Evolutionary conservation across 2,888 invertebrate species (phyloP).

Genomic region (Pammene fasciana): DNA sequence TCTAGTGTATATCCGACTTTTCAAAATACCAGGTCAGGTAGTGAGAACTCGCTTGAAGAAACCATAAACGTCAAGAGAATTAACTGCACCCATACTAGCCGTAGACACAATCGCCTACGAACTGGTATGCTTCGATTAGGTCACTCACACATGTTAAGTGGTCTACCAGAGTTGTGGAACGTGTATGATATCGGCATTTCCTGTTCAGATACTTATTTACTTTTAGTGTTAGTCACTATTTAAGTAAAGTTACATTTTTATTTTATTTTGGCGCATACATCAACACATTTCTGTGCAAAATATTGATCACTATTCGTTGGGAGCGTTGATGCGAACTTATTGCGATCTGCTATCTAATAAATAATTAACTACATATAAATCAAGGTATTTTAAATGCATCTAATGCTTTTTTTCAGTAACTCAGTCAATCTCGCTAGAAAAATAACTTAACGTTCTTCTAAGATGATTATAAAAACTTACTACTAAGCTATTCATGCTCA

Average conservation of each 20-base stretch:
- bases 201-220: neutral
- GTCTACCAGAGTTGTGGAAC: neutral
- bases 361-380: too few species aligned
- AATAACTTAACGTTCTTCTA: neutral
- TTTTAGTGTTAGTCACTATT: too few species aligned
- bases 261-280: too few species aligned
- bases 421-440: neutral
- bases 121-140: constrained; percentile 25
- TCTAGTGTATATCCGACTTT: neutral
- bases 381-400: too few species aligned
- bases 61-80: constrained; percentile 54
- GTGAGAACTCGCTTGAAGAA: constrained; percentile 49
- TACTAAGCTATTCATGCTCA: too few species aligned
- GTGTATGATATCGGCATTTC: neutral
- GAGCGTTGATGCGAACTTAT: too few species aligned
- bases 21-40: neutral
- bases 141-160: constrained; percentile 19
- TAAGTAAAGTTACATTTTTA: too few species aligned
- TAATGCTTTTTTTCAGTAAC: too few species aligned
- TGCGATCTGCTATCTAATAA: too few species aligned
- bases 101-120: constrained; percentile 28
- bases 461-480: too few species aligned
- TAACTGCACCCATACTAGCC: constrained; percentile 45
- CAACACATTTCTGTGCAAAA: too few species aligned
- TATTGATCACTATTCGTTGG: too few species aligned